These are phyloP conservation scores for Linurgus olivaceus DNA, from an alignment of 2,797 vertebrate species.

Conservation along the genomic window DNA sequence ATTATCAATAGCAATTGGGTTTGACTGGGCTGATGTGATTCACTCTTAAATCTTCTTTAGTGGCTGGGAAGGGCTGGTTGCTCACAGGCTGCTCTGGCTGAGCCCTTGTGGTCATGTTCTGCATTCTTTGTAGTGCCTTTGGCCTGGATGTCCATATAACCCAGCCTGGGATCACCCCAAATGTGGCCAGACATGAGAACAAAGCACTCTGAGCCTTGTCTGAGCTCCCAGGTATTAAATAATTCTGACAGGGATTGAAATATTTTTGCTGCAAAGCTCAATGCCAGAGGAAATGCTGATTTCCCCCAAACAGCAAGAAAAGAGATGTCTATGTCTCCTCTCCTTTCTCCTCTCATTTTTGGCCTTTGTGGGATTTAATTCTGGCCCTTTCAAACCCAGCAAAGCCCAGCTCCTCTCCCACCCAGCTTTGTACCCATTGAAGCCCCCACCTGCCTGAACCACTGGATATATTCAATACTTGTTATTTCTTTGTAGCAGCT, in stretches of 20 bases:
- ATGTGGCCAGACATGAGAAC: not conserved
- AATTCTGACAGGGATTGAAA: not conserved
- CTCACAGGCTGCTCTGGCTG: not conserved
- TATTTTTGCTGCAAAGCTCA: not conserved
- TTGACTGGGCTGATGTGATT: conserved; percentile 43
- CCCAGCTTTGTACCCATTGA: fast-evolving
- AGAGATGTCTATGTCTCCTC: too few relatives aligned
- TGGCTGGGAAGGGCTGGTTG: not conserved
- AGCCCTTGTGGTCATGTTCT: not conserved
- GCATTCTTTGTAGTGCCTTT: not conserved
- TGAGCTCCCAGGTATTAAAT: not conserved
- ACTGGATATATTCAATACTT: not conserved
- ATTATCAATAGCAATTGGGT: conserved; percentile 80
- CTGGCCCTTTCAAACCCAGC: not conserved
- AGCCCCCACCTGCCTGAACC: not conserved
- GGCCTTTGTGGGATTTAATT: not conserved
- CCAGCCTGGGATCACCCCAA: not conserved
- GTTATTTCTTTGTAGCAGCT: not conserved
- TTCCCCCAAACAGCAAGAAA: not conserved
- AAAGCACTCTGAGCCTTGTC: not conserved
- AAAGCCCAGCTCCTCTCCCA: not conserved
- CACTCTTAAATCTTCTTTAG: not conserved
- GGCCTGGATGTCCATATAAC: not conserved
- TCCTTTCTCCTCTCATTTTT: not conserved
- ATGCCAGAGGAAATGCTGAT: not conserved